Conservation (phyloP, 1,140 invertebrate species). For the Trichonephila inaurata region DNA sequence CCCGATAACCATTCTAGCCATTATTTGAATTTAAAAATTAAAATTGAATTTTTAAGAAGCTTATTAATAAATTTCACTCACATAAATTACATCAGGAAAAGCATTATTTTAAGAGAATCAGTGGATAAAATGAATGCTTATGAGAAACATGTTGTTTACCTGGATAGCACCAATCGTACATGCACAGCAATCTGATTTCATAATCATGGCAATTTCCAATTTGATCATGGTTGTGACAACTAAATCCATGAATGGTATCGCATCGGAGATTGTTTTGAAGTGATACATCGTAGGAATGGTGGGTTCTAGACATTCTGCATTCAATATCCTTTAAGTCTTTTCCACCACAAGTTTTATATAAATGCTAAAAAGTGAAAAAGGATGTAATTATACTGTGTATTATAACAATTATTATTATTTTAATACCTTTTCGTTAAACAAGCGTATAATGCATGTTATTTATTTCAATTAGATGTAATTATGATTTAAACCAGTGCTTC, state of each 20-base stretch:
- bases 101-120: neutral
- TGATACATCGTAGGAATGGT: conserved; percentile 11
- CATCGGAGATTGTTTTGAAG: conserved; percentile 65
- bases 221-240: conserved; percentile 63
- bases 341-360: conserved; percentile 60
- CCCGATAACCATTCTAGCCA: no score
- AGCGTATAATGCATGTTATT: no score
- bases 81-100: no score
- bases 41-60: no score
- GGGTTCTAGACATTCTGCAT: conserved; percentile 59
- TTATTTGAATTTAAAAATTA: no score
- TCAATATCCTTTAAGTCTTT: conserved; percentile 64
- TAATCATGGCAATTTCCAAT: conserved; percentile 75
- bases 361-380: no score
- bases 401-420: neutral
- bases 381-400: no score
- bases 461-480: no score
- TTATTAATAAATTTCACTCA: no score
- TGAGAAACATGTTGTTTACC: conserved; percentile 27
- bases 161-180: conserved; percentile 72
- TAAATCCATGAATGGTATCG: conserved; percentile 53
- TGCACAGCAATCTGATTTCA: conserved; percentile 73
- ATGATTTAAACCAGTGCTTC: no score
- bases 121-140: no score
- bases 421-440: no score